These are phyloP conservation scores for Sorex fumeus DNA, from an alignment of 2,113 vertebrate species.

Conservation along the genomic window DNA sequence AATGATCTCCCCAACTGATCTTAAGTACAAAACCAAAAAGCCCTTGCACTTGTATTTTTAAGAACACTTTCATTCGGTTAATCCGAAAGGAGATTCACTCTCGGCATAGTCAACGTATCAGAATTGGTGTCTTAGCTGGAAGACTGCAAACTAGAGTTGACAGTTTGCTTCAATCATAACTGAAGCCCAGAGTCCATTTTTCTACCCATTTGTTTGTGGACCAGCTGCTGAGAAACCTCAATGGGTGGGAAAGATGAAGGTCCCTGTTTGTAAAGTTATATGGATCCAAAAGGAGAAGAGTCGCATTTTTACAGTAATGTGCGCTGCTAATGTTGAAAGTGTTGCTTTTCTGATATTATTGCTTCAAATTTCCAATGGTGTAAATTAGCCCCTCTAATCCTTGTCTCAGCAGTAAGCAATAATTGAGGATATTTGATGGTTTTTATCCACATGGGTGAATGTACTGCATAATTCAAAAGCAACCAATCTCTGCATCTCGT, in stretches of 20 bases:
- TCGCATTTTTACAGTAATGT: conserved; percentile 37
- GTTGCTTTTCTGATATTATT: conserved; percentile 66
- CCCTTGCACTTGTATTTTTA: conserved; percentile 28
- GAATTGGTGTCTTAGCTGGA: conserved; percentile 7
- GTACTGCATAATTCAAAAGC: conserved; percentile 62
- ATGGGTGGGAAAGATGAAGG: conserved; percentile 48
- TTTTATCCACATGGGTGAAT: conserved; percentile 69
- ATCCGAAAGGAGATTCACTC: conserved; percentile 46
- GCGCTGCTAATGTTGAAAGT: conserved; percentile 56
- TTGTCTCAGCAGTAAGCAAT: conserved; percentile 64
- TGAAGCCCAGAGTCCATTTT: conserved; percentile 21
- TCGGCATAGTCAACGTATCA: conserved; percentile 24
- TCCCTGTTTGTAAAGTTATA: neutral
- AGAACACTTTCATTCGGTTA: conserved; percentile 35
- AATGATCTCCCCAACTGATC: conserved; percentile 3
- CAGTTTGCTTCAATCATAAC: conserved; percentile 48
- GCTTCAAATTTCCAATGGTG: conserved; percentile 68
- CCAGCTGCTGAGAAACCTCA: neutral
- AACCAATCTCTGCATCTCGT: conserved; percentile 53
- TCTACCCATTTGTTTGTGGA: conserved; percentile 39
- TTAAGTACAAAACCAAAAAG: conserved; percentile 28
- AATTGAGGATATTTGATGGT: conserved; percentile 72
- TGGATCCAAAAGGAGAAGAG: conserved; percentile 36
- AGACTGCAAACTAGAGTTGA: neutral
- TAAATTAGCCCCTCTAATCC: conserved; percentile 75